phyloP scores from a whole-genome alignment of 2,113 vertebrate genomes.

The human (Homo sapiens) region GRCh38 chr5:169163501-169164000 shows the following conservation, averaged over 20 bases:
- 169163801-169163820: rapidly evolving
- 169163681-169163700: background rate
- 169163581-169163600: background rate
- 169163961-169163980: background rate
- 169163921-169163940: background rate
- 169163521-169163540: background rate
- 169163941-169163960: rapidly evolving
- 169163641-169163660: background rate
- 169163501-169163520: background rate
- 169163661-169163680: background rate
- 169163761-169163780: background rate
- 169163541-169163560: background rate
- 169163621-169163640: background rate
- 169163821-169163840: background rate
- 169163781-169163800: background rate
- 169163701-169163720: background rate
- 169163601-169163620: background rate
- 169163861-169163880: background rate
- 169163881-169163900: background rate
- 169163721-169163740: background rate
- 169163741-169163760: background rate
- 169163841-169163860: background rate
- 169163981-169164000: background rate
- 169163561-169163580: background rate
- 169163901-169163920: background rate